Base-by-base conservation (phyloP, 2,113 vertebrate species). In the Xenotilapia flavipinnis region DNA sequence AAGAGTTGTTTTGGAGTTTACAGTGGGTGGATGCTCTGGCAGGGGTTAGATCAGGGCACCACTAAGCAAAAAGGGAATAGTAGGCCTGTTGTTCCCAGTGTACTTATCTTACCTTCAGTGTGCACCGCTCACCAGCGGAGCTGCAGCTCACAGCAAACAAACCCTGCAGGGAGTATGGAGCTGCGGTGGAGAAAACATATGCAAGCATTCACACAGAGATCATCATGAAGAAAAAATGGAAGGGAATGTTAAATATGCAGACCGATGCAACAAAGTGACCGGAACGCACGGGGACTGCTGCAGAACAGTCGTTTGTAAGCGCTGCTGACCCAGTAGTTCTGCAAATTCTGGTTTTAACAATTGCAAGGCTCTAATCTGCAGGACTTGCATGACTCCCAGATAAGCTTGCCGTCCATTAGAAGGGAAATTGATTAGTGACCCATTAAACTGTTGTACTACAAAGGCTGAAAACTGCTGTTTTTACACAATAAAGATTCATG, bases 1-100 rank as follows among this genome's bases (percentile, higher is more conserved):
- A 56, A 2, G 36, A 75, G 65, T 75, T 58, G 21, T 23, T 85
- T 33, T 60, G 65, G 42, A 80, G 81, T 79, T 89, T 86, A 42
- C 49, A 77, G 58, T 70, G 58, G 73, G 49, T 70, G 56, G 80
- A 84, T 86, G 79, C 77, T 85, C 84, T 65, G 19, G 58, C 45
- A 21, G 45, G 68, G 91, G 85, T 90, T 85, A 87, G 13, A 12
- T 75, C 60, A 90, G 94, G 93, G 3, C 86, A 40, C 23, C 51
- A 6, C 80, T 88, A 49, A 93, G 90, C 81, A 19, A 31, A 82
- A n/a, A 62, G 45, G 49, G 70, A 87, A 94, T 92, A 93, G 88
- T 82, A 26, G 84, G 49, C 79, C 86, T 90, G 87, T 92, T 93
- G 90, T 94, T 92, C 36, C 21, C 15, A 14, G 54, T 42, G 15